phyloP scores from a whole-genome alignment of 2,797 vertebrate genomes.

The Clamator glandarius region DNA sequence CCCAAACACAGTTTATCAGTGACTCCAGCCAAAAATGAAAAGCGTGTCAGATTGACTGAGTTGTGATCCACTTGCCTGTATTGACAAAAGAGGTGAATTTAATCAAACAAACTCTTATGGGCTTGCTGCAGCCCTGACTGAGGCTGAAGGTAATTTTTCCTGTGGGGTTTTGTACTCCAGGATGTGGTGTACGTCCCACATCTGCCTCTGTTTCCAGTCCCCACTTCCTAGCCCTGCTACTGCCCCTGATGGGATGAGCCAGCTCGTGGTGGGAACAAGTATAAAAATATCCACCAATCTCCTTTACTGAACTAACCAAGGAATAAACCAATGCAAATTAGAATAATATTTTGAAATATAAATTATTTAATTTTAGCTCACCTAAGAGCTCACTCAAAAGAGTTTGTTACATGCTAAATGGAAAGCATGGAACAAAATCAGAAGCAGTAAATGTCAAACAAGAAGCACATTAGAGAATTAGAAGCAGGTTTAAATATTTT shows the following conservation, averaged over 20 bases:
- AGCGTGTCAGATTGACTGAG: not conserved
- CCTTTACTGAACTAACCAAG: not conserved
- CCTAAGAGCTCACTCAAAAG: not conserved
- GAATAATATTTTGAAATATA: not conserved
- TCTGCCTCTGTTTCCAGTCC: not conserved
- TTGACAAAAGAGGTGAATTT: not conserved
- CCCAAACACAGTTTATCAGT: not conserved
- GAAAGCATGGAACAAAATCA: not conserved
- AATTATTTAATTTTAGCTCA: not conserved
- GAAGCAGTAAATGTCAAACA: not conserved
- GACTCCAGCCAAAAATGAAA: not conserved
- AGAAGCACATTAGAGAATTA: not conserved
- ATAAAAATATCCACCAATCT: not conserved
- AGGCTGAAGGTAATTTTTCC: not conserved
- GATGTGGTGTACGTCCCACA: fast-evolving
- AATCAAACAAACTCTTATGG: not conserved
- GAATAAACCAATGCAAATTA: not conserved
- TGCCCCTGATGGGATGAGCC: not conserved
- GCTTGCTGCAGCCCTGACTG: not conserved
- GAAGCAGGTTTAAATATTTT: not conserved
- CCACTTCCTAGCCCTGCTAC: fast-evolving
- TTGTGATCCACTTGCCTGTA: fast-evolving
- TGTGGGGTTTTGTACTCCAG: not conserved
- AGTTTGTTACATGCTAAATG: not conserved
- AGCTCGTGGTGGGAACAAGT: not conserved